A percentile compares a stretch with the other conserved stretches of the same genome.
Conservation (phyloP, 2,888 invertebrate genomes). For the Antheraea assamensis region DNA sequence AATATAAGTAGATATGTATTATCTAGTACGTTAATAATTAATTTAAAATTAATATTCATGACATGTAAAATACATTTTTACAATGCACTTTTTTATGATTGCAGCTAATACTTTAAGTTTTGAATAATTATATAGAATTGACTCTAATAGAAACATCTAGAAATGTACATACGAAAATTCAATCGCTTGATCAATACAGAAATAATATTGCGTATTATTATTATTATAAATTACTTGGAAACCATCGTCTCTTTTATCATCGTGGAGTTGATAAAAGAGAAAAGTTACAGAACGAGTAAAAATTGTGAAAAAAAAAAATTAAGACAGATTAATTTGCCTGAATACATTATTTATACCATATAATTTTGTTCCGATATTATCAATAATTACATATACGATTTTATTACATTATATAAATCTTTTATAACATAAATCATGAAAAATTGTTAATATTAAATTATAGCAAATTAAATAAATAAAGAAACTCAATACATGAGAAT, state of each 20-base stretch:
- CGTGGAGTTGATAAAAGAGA: neutral
- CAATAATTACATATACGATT: neutral
- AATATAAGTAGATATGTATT: constrained; percentile 1
- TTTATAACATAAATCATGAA: neutral
- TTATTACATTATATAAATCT: neutral
- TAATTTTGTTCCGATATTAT: neutral
- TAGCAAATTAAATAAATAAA: neutral
- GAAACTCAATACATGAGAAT: neutral
- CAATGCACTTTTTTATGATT: constrained; percentile 1
- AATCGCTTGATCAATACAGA: neutral
- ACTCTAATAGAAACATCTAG: neutral
- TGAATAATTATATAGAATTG: neutral
- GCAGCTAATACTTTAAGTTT: constrained; percentile 1
- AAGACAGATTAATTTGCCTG: too few species aligned
- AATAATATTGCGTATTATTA: neutral
- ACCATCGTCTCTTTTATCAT: neutral
- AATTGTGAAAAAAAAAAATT: too few species aligned
- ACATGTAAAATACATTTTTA: neutral
- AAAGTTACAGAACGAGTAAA: neutral
- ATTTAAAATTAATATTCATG: neutral
- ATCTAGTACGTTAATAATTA: neutral
- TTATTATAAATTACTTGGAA: neutral
- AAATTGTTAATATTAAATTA: neutral
- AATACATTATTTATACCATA: neutral
- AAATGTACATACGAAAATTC: neutral